Conservation (phyloP, 2,888 invertebrate genomes). For the Drosophila dives region DNA sequence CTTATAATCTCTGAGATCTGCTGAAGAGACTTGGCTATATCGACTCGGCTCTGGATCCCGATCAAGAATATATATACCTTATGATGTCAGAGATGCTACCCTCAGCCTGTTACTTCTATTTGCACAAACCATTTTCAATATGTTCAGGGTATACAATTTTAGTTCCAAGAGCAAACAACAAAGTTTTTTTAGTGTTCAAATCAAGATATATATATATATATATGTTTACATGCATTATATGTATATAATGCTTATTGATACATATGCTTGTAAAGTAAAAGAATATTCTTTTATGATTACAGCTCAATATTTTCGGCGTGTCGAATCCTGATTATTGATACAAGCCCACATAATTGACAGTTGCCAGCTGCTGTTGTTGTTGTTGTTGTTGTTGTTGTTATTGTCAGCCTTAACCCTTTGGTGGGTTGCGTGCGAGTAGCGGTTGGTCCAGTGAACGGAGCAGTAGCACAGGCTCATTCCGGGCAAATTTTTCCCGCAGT, state of each 20-base stretch:
- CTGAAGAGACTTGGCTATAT: no score
- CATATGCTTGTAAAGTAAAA: constrained; percentile 7
- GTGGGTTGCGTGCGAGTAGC: constrained; percentile 17
- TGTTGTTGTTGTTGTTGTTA: constrained; percentile 28
- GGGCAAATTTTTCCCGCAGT: constrained; percentile 25
- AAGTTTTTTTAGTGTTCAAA: background rate
- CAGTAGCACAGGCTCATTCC: constrained; percentile 5
- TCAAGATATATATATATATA: background rate
- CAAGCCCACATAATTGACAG: constrained; percentile 62
- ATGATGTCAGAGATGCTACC: no score
- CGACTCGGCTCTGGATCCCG: no score
- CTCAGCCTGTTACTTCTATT: no score
- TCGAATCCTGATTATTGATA: constrained; percentile 62
- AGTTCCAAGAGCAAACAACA: background rate
- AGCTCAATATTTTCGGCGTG: constrained; percentile 21
- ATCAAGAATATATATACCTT: no score
- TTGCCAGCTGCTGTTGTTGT: constrained; percentile 50
- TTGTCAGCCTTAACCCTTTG: constrained; percentile 55
- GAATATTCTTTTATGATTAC: constrained; percentile 29
- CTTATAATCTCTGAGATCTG: no score
- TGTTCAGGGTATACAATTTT: no score
- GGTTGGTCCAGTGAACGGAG: constrained; percentile 13
- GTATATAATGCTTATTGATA: constrained; percentile 3
- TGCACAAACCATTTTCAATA: no score
- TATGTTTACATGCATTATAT: background rate